Base-by-base conservation (phyloP, 2,113 vertebrate genomes). In the Chaenocephalus aceratus region DNA sequence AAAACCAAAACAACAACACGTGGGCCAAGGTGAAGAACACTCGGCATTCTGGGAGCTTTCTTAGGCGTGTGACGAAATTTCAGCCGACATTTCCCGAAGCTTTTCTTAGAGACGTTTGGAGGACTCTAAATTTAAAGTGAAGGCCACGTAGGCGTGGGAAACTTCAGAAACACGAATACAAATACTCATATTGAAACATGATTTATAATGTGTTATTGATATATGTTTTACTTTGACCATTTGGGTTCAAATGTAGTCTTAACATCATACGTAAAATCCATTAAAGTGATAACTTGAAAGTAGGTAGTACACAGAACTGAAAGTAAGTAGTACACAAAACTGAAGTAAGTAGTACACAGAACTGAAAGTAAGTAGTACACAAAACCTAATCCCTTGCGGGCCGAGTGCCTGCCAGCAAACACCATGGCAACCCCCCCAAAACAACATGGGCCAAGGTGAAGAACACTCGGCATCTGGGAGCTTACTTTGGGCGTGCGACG, bases 341-440 rank as follows among this genome's bases (percentile, higher is more conserved):
- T n/a, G n/a, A n/a, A n/a, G n/a, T n/a, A n/a, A n/a, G n/a, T n/a
- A n/a, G n/a, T n/a, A n/a, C n/a, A n/a, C n/a, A n/a, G n/a, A n/a
- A n/a, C n/a, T n/a, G n/a, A n/a, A n/a, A n/a, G n/a, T n/a, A n/a
- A n/a, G 26, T 26, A 26, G 26, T 26, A 26, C 26, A 26, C 26
- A 26, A 26, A 26, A 26, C 26, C 77, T 94, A 94, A 93, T 93
- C 93, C 91, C 88, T 86, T 34, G 73, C 21, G 62, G 82, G 82
- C 41, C 65, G 77, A 87, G 75, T 66, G 87, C 75, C 85, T 86
- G 86, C 57, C 13, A 69, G 30, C 77, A 61, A 41, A 21, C 72
- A 79, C 77, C 58, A 82, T 90, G 91, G 91, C 63, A 30, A 58
- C 57, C 71, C 59, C 34, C 26, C 30, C 2, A 26, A 26, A 46